These are phyloP conservation scores for Cathartes aura DNA, from an alignment of 2,113 vertebrate genomes.

Conservation along the genomic window DNA sequence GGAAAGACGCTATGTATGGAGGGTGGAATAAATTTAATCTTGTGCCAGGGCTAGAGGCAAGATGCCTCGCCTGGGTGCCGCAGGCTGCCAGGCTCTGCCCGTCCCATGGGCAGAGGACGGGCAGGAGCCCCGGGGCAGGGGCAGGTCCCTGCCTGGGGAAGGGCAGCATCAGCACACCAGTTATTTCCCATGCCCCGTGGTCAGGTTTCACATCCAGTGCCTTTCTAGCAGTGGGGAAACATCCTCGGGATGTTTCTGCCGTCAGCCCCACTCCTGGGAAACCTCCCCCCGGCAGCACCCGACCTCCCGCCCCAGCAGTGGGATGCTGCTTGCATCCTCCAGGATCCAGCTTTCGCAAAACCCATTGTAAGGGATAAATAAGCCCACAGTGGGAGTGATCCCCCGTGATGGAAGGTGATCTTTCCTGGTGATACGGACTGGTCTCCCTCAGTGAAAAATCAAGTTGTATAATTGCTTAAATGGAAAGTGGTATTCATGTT, in stretches of 20 bases:
- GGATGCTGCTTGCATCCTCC: background rate
- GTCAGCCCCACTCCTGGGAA: rapidly evolving
- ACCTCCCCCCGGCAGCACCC: rapidly evolving
- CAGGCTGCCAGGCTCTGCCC: background rate
- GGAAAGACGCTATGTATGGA: background rate
- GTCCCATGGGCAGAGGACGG: background rate
- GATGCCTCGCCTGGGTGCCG: background rate
- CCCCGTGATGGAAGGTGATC: background rate
- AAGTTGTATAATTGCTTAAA: background rate
- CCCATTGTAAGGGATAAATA: background rate
- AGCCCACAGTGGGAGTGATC: rapidly evolving
- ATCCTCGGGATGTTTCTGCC: background rate
- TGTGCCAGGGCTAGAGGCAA: background rate
- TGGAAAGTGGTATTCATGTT: background rate
- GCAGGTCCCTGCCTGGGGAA: background rate
- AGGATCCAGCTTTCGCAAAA: background rate
- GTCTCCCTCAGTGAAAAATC: background rate
- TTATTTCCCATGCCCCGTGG: rapidly evolving
- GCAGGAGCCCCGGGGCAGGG: background rate
- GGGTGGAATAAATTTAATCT: background rate
- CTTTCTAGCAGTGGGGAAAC: background rate
- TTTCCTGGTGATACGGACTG: background rate
- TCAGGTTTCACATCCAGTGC: background rate
- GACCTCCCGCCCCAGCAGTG: rapidly evolving
- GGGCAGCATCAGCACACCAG: background rate